A percentile compares a stretch with the other conserved stretches of the same genome.
Evolutionary conservation across 2,113 vertebrate species (phyloP).

Genomic region (Rhinopomastus cyanomelas): DNA sequence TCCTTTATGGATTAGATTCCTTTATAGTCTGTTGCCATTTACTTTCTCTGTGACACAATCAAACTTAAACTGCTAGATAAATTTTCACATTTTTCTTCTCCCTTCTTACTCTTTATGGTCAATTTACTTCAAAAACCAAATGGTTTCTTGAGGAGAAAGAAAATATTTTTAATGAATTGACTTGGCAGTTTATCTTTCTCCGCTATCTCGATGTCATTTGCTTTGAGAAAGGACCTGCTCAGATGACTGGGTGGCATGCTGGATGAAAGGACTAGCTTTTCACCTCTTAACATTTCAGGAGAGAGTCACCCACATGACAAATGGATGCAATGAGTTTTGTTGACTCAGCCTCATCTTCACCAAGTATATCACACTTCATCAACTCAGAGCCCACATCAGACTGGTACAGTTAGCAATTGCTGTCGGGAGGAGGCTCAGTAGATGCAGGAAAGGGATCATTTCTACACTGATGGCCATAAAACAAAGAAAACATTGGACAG

Average conservation of each 20-base stretch:
- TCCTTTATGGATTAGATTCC: conserved; percentile 72
- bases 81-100: conserved; percentile 58
- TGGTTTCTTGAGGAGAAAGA: conserved; percentile 58
- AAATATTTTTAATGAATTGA: conserved; percentile 42
- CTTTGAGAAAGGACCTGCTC: conserved; percentile 51
- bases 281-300: neutral
- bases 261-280: conserved; percentile 20
- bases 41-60: conserved; percentile 68
- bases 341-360: conserved; percentile 28
- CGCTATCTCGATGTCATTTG: conserved; percentile 4
- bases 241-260: conserved; percentile 8
- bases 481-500: neutral
- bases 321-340: neutral
- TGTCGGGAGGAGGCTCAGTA: neutral
- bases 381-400: neutral
- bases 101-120: conserved; percentile 48
- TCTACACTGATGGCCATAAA: neutral
- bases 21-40: conserved; percentile 65
- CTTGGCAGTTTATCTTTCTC: conserved; percentile 56
- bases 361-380: neutral
- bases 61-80: conserved; percentile 70
- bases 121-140: conserved; percentile 55
- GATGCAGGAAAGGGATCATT: neutral
- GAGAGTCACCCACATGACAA: neutral
- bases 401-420: neutral